Evolutionary conservation across 1,140 invertebrate species (phyloP).

Genomic region (Zaprionus taronus): DNA sequence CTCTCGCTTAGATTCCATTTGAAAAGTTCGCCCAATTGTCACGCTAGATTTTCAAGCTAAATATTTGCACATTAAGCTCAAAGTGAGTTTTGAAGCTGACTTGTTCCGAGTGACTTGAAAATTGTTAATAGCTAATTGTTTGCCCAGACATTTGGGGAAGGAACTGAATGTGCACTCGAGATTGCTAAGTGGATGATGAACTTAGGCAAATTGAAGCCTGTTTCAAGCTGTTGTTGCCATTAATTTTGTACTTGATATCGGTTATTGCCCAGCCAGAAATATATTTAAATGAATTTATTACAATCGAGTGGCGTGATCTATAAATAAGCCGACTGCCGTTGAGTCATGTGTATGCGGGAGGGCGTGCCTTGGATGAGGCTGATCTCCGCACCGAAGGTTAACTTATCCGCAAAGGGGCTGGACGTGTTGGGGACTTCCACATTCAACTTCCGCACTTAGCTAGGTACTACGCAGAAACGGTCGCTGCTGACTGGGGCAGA

Average conservation of each 20-base stretch:
- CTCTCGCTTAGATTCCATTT: constrained; percentile 32
- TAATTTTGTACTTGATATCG: constrained; percentile 62
- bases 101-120: constrained; percentile 52
- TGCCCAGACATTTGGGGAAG: constrained; percentile 52
- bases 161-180: constrained; percentile 38
- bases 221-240: constrained; percentile 15
- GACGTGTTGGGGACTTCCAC: constrained; percentile 23
- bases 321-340: constrained; percentile 53
- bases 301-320: constrained; percentile 60
- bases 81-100: constrained; percentile 47
- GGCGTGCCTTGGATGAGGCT: constrained; percentile 53
- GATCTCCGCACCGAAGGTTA: constrained; percentile 29
- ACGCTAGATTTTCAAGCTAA: constrained; percentile 49
- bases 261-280: constrained; percentile 61
- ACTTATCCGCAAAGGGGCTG: constrained; percentile 8
- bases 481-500: constrained; percentile 16
- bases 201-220: constrained; percentile 47
- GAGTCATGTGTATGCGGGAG: constrained; percentile 49
- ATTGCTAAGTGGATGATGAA: constrained; percentile 22
- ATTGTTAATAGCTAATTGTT: constrained; percentile 79
- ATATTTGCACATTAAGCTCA: constrained; percentile 69
- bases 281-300: constrained; percentile 42
- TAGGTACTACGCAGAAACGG: constrained; percentile 26
- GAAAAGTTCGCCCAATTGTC: constrained; percentile 39
- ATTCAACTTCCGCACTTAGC: neutral